Conservation (phyloP, 2,888 invertebrate genomes). For the Idaea straminata region DNA sequence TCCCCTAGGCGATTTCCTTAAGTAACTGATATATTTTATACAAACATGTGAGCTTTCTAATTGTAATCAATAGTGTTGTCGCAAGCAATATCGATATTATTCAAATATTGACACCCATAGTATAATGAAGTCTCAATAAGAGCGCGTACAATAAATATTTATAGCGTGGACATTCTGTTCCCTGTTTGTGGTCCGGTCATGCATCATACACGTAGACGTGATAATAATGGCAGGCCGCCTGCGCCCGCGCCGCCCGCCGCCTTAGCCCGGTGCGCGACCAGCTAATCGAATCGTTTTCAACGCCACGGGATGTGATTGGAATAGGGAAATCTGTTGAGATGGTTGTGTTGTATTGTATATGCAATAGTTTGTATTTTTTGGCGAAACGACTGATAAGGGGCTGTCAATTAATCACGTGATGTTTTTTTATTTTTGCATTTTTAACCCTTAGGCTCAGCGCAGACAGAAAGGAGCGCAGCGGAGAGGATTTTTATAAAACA, state of each 20-base stretch:
- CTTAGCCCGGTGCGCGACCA: slow-evolving; percentile 28
- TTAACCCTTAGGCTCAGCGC: too few relatives aligned
- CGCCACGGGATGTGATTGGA: slow-evolving; percentile 33
- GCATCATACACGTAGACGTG: slow-evolving; percentile 38
- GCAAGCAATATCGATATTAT: slow-evolving; percentile 15
- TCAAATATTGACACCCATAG: slow-evolving; percentile 21
- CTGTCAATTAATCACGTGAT: too few relatives aligned
- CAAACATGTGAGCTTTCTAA: slow-evolving; percentile 14
- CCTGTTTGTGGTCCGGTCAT: slow-evolving; percentile 30
- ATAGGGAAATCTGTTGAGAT: slow-evolving; percentile 9
- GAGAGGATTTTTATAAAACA: too few relatives aligned
- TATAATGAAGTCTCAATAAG: slow-evolving; percentile 28
- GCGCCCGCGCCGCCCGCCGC: background rate
- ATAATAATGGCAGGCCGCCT: slow-evolving; percentile 34
- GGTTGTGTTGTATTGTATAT: background rate
- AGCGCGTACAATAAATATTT: slow-evolving; percentile 24
- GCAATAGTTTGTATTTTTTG: too few relatives aligned
- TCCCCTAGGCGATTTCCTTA: background rate
- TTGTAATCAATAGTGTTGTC: slow-evolving; percentile 4
- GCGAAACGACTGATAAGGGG: too few relatives aligned
- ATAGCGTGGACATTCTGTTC: slow-evolving; percentile 22
- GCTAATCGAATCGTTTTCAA: slow-evolving; percentile 54
- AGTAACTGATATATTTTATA: background rate
- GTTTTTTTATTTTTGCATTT: too few relatives aligned
- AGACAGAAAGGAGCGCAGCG: too few relatives aligned